Percentiles rank a stretch among this genome's conserved stretches.
Evolutionary conservation across 1,140 invertebrate genomes (phyloP).

Genomic region (Psilanteris sp.): DNA sequence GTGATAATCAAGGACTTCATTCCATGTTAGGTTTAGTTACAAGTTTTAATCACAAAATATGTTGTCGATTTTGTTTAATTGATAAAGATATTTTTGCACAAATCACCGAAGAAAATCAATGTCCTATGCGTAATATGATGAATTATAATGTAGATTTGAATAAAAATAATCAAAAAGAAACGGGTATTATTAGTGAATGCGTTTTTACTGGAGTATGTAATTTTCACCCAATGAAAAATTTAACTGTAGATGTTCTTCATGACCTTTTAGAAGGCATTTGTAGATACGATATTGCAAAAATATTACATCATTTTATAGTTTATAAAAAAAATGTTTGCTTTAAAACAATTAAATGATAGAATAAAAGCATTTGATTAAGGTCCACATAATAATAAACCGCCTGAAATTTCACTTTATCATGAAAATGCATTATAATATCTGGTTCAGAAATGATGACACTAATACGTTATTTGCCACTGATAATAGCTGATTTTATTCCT

Average conservation of each 20-base stretch:
- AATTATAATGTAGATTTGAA: constrained; percentile 3
- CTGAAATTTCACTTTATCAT: constrained; percentile 10
- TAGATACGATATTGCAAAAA: constrained; percentile 17
- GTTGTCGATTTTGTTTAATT: constrained; percentile 31
- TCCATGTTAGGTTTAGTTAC: constrained; percentile 19
- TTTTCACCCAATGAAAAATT: constrained; percentile 31
- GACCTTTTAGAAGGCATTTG: constrained; percentile 25
- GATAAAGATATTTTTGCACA: background rate
- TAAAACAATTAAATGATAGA: constrained; percentile 17
- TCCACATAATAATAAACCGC: constrained; percentile 2
- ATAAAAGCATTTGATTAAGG: constrained; percentile 18
- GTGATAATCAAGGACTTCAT: constrained; percentile 39
- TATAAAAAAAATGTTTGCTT: constrained; percentile 22
- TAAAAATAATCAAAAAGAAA: constrained; percentile 1
- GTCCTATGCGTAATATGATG: constrained; percentile 1
- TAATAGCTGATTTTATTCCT: constrained; percentile 1
- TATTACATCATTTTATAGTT: constrained; percentile 24
- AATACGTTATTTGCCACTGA: constrained; percentile 4
- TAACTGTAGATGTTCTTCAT: constrained; percentile 22
- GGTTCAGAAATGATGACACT: constrained; percentile 29
- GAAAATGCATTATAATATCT: constrained; percentile 25
- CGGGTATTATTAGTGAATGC: constrained; percentile 11
- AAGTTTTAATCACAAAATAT: constrained; percentile 27
- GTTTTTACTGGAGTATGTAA: background rate
- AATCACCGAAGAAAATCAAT: constrained; percentile 9